phyloP scores from a whole-genome alignment of 2,797 vertebrate genomes.

The Liparis tanakae region DNA sequence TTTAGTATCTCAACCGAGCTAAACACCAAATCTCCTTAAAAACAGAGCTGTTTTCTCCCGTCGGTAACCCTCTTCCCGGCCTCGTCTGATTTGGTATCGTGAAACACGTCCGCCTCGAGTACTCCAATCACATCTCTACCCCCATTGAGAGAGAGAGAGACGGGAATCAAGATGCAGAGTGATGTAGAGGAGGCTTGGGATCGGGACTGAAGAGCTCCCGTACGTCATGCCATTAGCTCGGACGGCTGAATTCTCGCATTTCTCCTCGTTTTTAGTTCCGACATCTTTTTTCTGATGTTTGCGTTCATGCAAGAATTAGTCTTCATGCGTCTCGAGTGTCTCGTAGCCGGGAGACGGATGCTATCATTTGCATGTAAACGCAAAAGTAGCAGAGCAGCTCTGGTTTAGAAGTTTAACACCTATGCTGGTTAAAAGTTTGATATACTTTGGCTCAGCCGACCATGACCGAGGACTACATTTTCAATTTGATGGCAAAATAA shows the following conservation, averaged over 20 bases:
- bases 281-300: constrained; percentile 8
- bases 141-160: constrained; percentile 10
- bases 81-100: constrained; percentile 28
- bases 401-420: constrained; percentile 2
- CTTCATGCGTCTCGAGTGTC: constrained; percentile 39
- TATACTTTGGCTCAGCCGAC: neutral
- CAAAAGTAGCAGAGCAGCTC: constrained; percentile 1
- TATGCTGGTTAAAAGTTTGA: constrained; percentile 2
- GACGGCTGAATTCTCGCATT: constrained; percentile 29
- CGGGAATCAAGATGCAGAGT: constrained; percentile 10
- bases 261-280: constrained; percentile 14
- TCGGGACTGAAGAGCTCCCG: constrained; percentile 66
- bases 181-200: constrained; percentile 44
- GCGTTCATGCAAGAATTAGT: constrained; percentile 1
- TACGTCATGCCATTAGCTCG: constrained; percentile 73
- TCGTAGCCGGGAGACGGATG: constrained; percentile 69
- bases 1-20: neutral
- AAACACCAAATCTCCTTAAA: too few species aligned
- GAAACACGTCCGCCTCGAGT: constrained; percentile 29
- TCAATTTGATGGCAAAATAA: neutral
- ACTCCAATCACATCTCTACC: constrained; percentile 21
- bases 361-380: constrained; percentile 75
- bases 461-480: neutral
- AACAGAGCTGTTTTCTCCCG: too few species aligned
- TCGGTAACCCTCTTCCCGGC: neutral